Conservation (phyloP, 2,797 vertebrate species). For the Neosilurus hyrtlii region DNA sequence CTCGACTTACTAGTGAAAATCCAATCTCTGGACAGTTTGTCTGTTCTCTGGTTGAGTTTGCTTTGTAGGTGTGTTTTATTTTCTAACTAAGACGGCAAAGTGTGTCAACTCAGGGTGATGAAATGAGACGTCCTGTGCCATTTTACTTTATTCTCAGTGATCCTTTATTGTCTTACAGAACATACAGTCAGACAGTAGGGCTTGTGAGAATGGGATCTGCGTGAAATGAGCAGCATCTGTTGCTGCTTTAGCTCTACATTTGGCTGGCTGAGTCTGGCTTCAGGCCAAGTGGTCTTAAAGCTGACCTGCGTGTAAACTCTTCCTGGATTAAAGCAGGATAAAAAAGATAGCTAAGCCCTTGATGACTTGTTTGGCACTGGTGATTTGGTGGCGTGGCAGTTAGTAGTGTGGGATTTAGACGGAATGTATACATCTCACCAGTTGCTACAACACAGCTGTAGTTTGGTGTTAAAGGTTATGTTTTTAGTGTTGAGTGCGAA, state of each 20-base stretch:
- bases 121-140: conserved; percentile 13
- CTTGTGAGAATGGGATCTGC: neutral
- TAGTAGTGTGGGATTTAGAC: conserved; percentile 45
- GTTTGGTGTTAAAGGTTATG: neutral
- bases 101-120: conserved; percentile 12
- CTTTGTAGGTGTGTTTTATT: conserved; percentile 7
- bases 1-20: neutral
- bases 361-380: conserved; percentile 49
- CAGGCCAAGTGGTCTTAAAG: conserved; percentile 18
- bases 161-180: conserved; percentile 4
- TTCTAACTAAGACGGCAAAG: conserved; percentile 11
- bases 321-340: conserved; percentile 52
- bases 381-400: conserved; percentile 42
- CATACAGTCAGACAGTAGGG: conserved; percentile 1
- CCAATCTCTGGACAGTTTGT: neutral
- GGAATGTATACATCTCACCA: conserved; percentile 53
- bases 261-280: conserved; percentile 18
- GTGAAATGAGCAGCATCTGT: conserved; percentile 16
- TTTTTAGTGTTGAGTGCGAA: neutral
- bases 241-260: conserved; percentile 18
- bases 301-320: conserved; percentile 55
- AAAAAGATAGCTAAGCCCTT: conserved; percentile 45
- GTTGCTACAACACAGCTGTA: conserved; percentile 45
- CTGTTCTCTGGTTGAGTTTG: neutral
- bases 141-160: conserved; percentile 25